Evolutionary conservation across 2,888 invertebrate species (phyloP).

Genomic region (Brachynemurus nebulosus): DNA sequence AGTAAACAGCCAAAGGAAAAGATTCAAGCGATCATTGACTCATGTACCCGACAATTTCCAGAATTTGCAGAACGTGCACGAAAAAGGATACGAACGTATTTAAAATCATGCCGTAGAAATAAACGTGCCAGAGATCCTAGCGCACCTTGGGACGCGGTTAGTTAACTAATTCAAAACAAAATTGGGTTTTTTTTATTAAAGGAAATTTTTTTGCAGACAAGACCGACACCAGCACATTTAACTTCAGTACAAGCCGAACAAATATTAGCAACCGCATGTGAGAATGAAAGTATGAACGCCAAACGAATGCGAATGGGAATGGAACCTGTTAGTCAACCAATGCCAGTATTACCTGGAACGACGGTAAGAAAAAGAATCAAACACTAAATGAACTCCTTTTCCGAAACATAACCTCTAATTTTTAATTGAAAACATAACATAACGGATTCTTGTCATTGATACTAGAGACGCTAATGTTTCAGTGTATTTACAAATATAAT

Average conservation of each 20-base stretch:
- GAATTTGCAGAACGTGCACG: slow-evolving; percentile 91
- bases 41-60: slow-evolving; percentile 91
- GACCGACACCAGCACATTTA: slow-evolving; percentile 91
- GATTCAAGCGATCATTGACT: slow-evolving; percentile 94
- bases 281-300: slow-evolving; percentile 94
- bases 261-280: slow-evolving; percentile 89
- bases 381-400: neutral
- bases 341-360: slow-evolving; percentile 59
- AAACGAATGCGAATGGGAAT: slow-evolving; percentile 92
- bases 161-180: slow-evolving; percentile 26
- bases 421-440: neutral
- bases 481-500: no score
- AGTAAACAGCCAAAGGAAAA: slow-evolving; percentile 97
- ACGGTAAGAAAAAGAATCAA: slow-evolving; percentile 31
- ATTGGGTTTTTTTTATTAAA: slow-evolving; percentile 13
- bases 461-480: no score
- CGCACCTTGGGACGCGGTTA: slow-evolving; percentile 77
- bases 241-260: slow-evolving; percentile 95
- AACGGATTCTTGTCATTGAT: no score
- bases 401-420: no score
- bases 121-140: slow-evolving; percentile 77
- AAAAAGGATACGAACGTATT: slow-evolving; percentile 86
- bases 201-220: slow-evolving; percentile 46
- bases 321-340: slow-evolving; percentile 85
- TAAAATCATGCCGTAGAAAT: slow-evolving; percentile 90